Evolutionary conservation across 1,140 invertebrate species (phyloP).

Genomic region (Planococcus citri): DNA sequence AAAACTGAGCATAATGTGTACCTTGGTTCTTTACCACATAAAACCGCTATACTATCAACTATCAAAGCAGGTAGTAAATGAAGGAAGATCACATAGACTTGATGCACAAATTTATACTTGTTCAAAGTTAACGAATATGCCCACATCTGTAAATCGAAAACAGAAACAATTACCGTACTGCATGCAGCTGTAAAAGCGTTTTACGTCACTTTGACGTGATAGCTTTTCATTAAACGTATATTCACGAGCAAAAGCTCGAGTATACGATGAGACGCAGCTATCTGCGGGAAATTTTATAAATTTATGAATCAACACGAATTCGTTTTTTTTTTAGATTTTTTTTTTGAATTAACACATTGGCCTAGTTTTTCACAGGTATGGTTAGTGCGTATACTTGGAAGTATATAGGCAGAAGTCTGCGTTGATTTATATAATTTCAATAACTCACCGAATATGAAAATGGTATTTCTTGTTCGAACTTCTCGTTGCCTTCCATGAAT

Average conservation of each 20-base stretch:
- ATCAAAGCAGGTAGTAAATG: slow-evolving; percentile 54
- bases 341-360: neutral
- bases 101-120: slow-evolving; percentile 40
- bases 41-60: slow-evolving; percentile 45
- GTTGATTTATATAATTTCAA: no score
- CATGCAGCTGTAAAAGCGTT: neutral
- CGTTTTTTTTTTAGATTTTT: neutral
- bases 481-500: slow-evolving; percentile 30
- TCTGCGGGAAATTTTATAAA: neutral
- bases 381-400: no score
- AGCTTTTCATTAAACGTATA: neutral
- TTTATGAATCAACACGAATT: neutral
- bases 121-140: slow-evolving; percentile 41
- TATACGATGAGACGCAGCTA: neutral
- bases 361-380: no score
- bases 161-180: slow-evolving; percentile 15
- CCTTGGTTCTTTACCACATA: slow-evolving; percentile 47
- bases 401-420: no score
- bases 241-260: neutral
- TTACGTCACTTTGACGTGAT: neutral
- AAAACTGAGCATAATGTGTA: slow-evolving; percentile 23
- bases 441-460: slow-evolving; percentile 16
- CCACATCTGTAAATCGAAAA: slow-evolving; percentile 36
- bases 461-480: slow-evolving; percentile 21
- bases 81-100: slow-evolving; percentile 40